Base-by-base conservation (phyloP, 1,140 invertebrate species). In the Hirudo medicinalis region DNA sequence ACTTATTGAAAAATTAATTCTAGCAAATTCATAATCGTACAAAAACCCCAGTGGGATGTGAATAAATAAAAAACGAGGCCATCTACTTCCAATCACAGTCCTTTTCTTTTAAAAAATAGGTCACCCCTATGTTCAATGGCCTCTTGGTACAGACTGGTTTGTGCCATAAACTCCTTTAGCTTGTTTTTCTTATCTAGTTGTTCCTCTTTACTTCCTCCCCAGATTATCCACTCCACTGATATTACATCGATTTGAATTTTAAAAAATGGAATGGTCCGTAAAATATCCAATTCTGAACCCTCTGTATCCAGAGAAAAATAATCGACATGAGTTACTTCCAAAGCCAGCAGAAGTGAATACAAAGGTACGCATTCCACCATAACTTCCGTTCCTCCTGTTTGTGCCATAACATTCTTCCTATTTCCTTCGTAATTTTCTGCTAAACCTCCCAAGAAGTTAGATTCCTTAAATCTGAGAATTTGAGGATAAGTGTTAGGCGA, bases 401-500 rank as follows among this genome's bases (percentile, higher is more conserved):
- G n/a, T 9, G 2, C n/a, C 36, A 22, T 70, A 19, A n/a, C 32
- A 5, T 49, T 40, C 13, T 36, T n/a, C 22, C 53, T 36, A 54
- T 2, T 11, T 17, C 11, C 9, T 40, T 27, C 29, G 22, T 25
- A 49, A 11, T 20, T 70, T 9, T 54, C 22, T 54, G 29, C 9
- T 11, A 54, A 53, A 15, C 69, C 69, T 25, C 69, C 53, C 22
- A 70, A 22, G 53, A 40, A 70, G 2, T 53, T 22, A 63, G 67
- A 57, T 25, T 54, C 53, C 22, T 20, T 63, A 66, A 73, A 70
- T 36, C 40, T 75, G 29, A 77, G 75, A 40, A 63, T 73, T 60
- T 72, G 67, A n/a, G 76, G 74, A 55, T 75, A 69, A 15, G 73
- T 63, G 15, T 66, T 66, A 17, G 75, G 69, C 22, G 75, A 74